These are phyloP conservation scores for Orthonevra nobilis DNA, from an alignment of 2,888 invertebrate genomes.

Conservation along the genomic window DNA sequence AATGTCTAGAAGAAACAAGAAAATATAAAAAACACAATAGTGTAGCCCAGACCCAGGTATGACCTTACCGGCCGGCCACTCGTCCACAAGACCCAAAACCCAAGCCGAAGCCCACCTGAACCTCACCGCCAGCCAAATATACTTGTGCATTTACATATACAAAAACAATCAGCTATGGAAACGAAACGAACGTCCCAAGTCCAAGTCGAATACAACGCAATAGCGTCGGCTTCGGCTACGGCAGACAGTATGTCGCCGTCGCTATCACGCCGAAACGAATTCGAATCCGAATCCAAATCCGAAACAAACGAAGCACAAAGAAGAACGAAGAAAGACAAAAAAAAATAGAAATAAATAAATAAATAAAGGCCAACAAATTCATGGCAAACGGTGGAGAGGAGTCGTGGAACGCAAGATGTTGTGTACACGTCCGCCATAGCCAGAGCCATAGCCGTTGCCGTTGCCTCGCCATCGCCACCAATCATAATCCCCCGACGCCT, in stretches of 20 bases:
- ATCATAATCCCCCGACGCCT: slow-evolving; percentile 71
- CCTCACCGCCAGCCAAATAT: no score
- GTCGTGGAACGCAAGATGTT: no score
- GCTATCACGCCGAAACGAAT: slow-evolving; percentile 42
- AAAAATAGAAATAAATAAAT: slow-evolving; percentile 58
- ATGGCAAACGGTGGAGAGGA: slow-evolving; percentile 38
- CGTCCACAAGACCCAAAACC: slow-evolving; percentile 31
- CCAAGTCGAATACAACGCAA: slow-evolving; percentile 60
- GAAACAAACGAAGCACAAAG: slow-evolving; percentile 60
- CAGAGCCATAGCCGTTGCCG: not conserved
- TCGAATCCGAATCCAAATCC: slow-evolving; percentile 63
- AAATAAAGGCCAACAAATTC: slow-evolving; percentile 53
- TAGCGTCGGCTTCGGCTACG: slow-evolving; percentile 39
- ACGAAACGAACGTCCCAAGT: slow-evolving; percentile 34
- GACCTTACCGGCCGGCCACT: slow-evolving; percentile 61
- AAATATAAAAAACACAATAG: slow-evolving; percentile 61
- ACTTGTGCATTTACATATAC: no score
- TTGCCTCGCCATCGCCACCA: slow-evolving; percentile 55
- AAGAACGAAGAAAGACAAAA: slow-evolving; percentile 55
- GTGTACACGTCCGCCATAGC: no score
- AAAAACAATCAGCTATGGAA: slow-evolving; percentile 56
- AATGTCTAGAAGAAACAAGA: no score
- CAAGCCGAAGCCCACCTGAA: slow-evolving; percentile 53
- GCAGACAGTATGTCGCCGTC: slow-evolving; percentile 69
- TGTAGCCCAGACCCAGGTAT: slow-evolving; percentile 29